A percentile compares a stretch with the other conserved stretches of the same genome.
These are phyloP conservation scores for Sceliomorpha sp. DNA, from an alignment of 2,888 invertebrate genomes.

Conservation along the genomic window DNA sequence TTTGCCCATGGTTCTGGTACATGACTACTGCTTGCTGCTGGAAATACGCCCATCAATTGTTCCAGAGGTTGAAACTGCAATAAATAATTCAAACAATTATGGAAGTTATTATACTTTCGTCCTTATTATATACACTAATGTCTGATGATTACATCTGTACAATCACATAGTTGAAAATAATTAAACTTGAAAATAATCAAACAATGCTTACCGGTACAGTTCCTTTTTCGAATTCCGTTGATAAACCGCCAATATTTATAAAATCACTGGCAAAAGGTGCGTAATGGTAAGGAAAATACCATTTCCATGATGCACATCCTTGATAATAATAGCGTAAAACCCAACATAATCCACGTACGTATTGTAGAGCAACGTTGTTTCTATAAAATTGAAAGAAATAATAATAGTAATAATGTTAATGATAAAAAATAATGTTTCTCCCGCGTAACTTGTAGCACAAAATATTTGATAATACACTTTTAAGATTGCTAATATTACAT, in stretches of 20 bases:
- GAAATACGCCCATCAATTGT: slow-evolving; percentile 99
- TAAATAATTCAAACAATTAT: too few species aligned
- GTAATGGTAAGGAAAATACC: slow-evolving; percentile 99
- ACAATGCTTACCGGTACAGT: slow-evolving; percentile 89
- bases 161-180: too few species aligned
- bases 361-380: slow-evolving; percentile 94
- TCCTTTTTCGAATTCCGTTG: slow-evolving; percentile 92
- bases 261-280: slow-evolving; percentile 99
- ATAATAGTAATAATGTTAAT: too few species aligned
- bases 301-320: slow-evolving; percentile 99
- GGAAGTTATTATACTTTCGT: too few species aligned
- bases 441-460: too few species aligned
- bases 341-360: slow-evolving; percentile 98
- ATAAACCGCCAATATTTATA: slow-evolving; percentile 91
- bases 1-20: slow-evolving; percentile 96
- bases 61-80: slow-evolving; percentile 96
- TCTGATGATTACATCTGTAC: too few species aligned
- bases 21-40: slow-evolving; percentile 96
- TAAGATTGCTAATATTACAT: too few species aligned
- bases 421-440: too few species aligned
- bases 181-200: not conserved
- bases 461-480: too few species aligned
- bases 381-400: slow-evolving; percentile 74
- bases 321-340: slow-evolving; percentile 99
- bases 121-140: too few species aligned